Evolutionary conservation across 2,113 vertebrate species (phyloP), one percentile per base, ranked within the genome.

Genomic region (Limanda limanda): DNA sequence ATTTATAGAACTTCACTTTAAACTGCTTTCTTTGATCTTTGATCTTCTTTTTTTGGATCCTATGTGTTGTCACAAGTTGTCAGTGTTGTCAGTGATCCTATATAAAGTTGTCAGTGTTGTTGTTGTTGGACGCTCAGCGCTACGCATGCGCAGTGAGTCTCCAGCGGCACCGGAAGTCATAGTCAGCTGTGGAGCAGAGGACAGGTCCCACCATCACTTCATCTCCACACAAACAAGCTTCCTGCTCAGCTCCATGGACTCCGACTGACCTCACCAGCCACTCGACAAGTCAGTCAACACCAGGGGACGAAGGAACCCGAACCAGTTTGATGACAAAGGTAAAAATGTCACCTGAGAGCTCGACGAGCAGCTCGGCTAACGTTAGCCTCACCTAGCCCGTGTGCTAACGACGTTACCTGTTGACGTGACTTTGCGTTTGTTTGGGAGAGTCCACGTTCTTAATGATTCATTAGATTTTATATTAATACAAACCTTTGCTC

Each of bases 271-370:
- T 59, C 8, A 18, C 18, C 14, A 18, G 65, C 9, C 3, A 48
- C n/a, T 23, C 1, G 0, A 0, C 1, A 45, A 45, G 12, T 18
- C 1, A 47, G 11, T 24, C 40, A 42, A 68, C 6, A 11, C 6
- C 17, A 37, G 42, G 18, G 57, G 15, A 45, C n/a, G 21, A 42
- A 63, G n/a, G 45, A n/a, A 57, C 64, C 3, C 6, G 1, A 3
- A 37, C 35, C 8, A 54, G 12, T 78, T 83, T 85, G 35, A 83
- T 82, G 79, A 78, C 10, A 80, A 76, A 91, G 85, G 89, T 91
- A 77, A 82, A 70, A 1, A 70, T 42, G 5, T 62, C 4, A 27
- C 24, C 5, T n/a, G 2, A 54, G 8, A 9, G 6, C 14, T 23
- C 18, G 47, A 45, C 10, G 21, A 4, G 2, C 8, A 18, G 21